These are phyloP conservation scores for Chelonoidis abingdonii DNA, from an alignment of 2,113 vertebrate species.

Conservation along the genomic window DNA sequence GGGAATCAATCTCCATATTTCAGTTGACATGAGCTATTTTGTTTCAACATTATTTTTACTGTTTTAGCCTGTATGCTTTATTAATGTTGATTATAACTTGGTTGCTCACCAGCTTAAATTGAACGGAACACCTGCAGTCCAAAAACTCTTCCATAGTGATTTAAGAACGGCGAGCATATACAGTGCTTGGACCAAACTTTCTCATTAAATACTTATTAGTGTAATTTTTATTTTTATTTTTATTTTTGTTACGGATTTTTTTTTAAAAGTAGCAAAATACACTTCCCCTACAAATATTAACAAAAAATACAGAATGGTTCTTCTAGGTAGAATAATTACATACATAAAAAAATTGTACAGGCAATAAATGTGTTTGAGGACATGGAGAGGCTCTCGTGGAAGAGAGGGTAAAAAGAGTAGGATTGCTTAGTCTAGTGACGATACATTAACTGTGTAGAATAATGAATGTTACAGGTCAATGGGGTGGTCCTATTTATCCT, in stretches of 20 bases:
- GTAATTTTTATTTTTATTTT: constrained; percentile 19
- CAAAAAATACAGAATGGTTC: neutral
- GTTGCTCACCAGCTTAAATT: constrained; percentile 65
- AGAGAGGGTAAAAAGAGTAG: neutral
- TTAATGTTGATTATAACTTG: constrained; percentile 66
- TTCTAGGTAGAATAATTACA: constrained; percentile 7
- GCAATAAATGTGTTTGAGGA: neutral
- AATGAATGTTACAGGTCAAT: neutral
- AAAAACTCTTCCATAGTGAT: constrained; percentile 53
- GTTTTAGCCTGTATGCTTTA: constrained; percentile 49
- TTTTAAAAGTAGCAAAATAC: neutral
- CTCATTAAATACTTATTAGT: constrained; percentile 44
- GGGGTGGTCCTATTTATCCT: neutral
- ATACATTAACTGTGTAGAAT: neutral
- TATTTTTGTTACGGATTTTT: constrained; percentile 19
- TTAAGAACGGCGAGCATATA: constrained; percentile 54
- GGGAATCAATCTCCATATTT: constrained; percentile 59
- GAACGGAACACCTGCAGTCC: constrained; percentile 52
- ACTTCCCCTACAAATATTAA: neutral
- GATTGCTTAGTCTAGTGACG: neutral
- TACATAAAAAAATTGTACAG: neutral
- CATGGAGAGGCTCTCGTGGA: neutral
- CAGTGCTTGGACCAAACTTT: neutral
- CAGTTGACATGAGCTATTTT: constrained; percentile 63
- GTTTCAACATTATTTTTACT: constrained; percentile 59